Conservation (phyloP, 1,140 invertebrate species). For the Hydropsyche tenuis region DNA sequence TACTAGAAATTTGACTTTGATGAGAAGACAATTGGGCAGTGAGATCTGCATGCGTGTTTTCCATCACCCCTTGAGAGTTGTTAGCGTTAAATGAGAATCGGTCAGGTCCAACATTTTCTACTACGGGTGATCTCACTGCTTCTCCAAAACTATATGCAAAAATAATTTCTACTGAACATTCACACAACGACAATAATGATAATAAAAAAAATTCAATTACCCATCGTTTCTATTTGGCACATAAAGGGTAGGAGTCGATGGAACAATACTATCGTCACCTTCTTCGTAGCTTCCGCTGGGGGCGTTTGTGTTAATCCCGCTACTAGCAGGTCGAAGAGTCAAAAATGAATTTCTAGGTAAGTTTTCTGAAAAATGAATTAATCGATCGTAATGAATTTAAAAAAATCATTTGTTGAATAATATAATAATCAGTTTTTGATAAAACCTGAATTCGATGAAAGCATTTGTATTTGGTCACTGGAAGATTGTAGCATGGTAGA, state of each 20-base stretch:
- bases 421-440: neutral
- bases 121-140: neutral
- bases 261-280: constrained; percentile 88
- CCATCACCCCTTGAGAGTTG: constrained; percentile 68
- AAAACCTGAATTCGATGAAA: neutral
- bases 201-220: constrained; percentile 50
- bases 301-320: neutral
- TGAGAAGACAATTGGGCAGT: constrained; percentile 77
- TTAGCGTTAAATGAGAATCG: constrained; percentile 63
- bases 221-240: constrained; percentile 84
- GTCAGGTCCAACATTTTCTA: neutral
- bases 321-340: neutral
- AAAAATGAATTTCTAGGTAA: neutral
- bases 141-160: constrained; percentile 7
- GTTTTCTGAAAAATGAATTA: no score
- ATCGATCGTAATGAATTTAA: neutral
- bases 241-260: constrained; percentile 87
- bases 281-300: constrained; percentile 70
- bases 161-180: neutral
- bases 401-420: neutral
- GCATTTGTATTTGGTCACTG: neutral
- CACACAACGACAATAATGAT: neutral
- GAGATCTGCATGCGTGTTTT: constrained; percentile 81
- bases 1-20: neutral
- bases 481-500: neutral